Conservation (phyloP, 1,140 invertebrate genomes). For the Melitaea cinxia region DNA sequence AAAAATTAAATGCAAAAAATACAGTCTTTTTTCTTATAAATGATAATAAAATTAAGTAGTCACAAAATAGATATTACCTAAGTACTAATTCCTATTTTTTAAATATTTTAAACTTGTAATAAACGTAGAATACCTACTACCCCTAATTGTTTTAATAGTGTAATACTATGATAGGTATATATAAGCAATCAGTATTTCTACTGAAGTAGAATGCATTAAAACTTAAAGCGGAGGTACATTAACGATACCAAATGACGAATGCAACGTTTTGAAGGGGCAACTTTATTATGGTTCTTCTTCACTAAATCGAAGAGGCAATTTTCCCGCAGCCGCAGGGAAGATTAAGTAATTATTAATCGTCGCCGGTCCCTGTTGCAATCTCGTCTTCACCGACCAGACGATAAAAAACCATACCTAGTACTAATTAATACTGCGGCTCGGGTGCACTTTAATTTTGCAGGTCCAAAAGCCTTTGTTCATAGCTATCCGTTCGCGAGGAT, state of each 20-base stretch:
- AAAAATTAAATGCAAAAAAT: no score
- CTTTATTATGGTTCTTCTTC: constrained; percentile 22
- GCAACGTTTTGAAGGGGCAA: constrained; percentile 11
- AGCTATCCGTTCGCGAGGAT: constrained; percentile 42
- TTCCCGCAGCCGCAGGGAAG: constrained; percentile 48
- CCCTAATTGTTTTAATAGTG: no score
- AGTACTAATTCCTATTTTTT: no score
- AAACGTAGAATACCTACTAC: no score
- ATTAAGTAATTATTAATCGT: constrained; percentile 64
- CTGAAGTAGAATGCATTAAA: not conserved
- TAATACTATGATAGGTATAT: no score
- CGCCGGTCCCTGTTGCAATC: constrained; percentile 46
- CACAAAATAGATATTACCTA: no score
- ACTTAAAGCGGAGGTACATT: constrained; percentile 1
- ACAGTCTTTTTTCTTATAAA: no score
- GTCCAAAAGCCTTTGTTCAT: constrained; percentile 50
- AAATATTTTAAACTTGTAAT: no score
- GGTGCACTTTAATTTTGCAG: constrained; percentile 48
- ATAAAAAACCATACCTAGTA: constrained; percentile 46
- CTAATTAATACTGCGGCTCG: constrained; percentile 54
- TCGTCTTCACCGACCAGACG: constrained; percentile 36
- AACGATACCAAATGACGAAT: constrained; percentile 6
- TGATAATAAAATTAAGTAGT: no score
- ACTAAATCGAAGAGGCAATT: constrained; percentile 45
- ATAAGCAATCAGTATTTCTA: no score